Conservation (phyloP, 1,140 invertebrate genomes). For the Trigoniulus corallinus region DNA sequence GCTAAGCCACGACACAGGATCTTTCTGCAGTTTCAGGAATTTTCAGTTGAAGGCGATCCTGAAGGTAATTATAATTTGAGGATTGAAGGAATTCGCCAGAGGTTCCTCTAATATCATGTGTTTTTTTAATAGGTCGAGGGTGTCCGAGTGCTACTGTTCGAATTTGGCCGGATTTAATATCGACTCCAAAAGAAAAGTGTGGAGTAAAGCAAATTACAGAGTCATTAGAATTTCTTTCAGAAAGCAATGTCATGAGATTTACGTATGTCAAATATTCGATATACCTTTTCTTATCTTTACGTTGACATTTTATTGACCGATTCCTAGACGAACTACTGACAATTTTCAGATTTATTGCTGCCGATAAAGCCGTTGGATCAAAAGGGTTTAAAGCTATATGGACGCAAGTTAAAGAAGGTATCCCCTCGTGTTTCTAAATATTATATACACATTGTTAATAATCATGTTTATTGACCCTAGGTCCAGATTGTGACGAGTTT, state of each 20-base stretch:
- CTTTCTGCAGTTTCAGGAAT: slow-evolving; percentile 69
- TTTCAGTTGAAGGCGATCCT: slow-evolving; percentile 76
- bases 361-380: slow-evolving; percentile 62
- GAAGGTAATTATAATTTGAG: slow-evolving; percentile 35
- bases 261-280: too few relatives aligned
- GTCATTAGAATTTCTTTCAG: slow-evolving; percentile 60
- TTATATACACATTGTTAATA: neutral
- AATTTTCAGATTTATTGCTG: slow-evolving; percentile 54
- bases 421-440: neutral
- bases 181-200: slow-evolving; percentile 69
- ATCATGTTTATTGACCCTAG: neutral
- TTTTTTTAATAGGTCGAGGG: slow-evolving; percentile 46
- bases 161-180: slow-evolving; percentile 59
- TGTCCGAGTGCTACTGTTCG: slow-evolving; percentile 76
- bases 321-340: slow-evolving; percentile 14
- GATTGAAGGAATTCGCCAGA: slow-evolving; percentile 5
- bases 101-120: neutral
- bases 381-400: slow-evolving; percentile 72
- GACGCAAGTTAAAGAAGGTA: slow-evolving; percentile 45
- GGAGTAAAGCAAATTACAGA: slow-evolving; percentile 55
- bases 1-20: slow-evolving; percentile 62
- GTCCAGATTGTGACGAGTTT: slow-evolving; percentile 36
- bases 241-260: slow-evolving; percentile 59
- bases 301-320: neutral
- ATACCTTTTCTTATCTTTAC: slow-evolving; percentile 7